A percentile compares a stretch with the other conserved stretches of the same genome.
Evolutionary conservation across 2,888 invertebrate genomes (phyloP).

Genomic region (Dynastes grantii): DNA sequence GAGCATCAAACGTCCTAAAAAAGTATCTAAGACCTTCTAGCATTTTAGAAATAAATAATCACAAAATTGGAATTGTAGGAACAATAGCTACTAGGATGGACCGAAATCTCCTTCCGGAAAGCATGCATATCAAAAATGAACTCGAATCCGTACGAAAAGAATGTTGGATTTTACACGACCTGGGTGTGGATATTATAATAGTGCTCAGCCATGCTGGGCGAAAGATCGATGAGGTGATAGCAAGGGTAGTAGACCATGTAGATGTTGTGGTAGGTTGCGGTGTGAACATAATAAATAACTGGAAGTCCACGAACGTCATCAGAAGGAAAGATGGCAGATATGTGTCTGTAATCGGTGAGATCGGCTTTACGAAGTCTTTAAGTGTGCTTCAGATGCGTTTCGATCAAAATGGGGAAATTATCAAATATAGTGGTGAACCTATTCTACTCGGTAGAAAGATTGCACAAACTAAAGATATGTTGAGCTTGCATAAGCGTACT

Average conservation of each 20-base stretch:
- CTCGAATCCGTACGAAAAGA: slow-evolving; percentile 22
- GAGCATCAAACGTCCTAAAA: not conserved
- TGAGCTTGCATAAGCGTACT: slow-evolving; percentile 71
- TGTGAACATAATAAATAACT: slow-evolving; percentile 90
- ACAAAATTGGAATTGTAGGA: slow-evolving; percentile 86
- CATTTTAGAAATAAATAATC: slow-evolving; percentile 66
- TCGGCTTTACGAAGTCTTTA: slow-evolving; percentile 63
- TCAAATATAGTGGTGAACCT: slow-evolving; percentile 81
- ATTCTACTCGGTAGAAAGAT: slow-evolving; percentile 80
- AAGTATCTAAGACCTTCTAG: slow-evolving; percentile 32
- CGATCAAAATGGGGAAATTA: slow-evolving; percentile 81
- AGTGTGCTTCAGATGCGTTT: slow-evolving; percentile 72
- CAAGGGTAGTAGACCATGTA: slow-evolving; percentile 81
- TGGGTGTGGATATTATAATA: slow-evolving; percentile 86
- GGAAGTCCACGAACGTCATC: slow-evolving; percentile 72
- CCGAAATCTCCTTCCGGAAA: slow-evolving; percentile 2
- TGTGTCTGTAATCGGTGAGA: slow-evolving; percentile 90
- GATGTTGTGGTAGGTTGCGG: slow-evolving; percentile 93
- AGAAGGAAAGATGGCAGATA: slow-evolving; percentile 79
- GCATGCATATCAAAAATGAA: slow-evolving; percentile 24
- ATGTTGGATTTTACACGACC: slow-evolving; percentile 65
- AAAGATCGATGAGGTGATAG: slow-evolving; percentile 83
- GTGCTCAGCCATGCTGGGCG: slow-evolving; percentile 93
- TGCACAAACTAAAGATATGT: slow-evolving; percentile 78
- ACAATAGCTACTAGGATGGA: slow-evolving; percentile 72